phyloP scores from a whole-genome alignment of 2,113 vertebrate genomes.

The Phocoena sinus region DNA sequence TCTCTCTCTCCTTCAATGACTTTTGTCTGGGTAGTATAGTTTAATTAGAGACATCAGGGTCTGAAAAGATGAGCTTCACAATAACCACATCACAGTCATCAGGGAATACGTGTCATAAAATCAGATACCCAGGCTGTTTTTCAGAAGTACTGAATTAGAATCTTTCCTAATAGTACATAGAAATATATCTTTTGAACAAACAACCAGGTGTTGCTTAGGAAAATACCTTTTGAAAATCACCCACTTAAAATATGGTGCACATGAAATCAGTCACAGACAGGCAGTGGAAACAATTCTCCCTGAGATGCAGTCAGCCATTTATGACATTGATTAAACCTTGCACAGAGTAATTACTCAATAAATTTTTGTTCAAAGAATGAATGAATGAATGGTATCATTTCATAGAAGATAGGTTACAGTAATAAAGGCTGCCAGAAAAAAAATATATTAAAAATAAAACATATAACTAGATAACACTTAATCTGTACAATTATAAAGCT shows the following conservation, averaged over 20 bases:
- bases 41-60: not conserved
- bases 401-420: not conserved
- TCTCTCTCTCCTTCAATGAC: not conserved
- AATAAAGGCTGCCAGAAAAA: not conserved
- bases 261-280: not conserved
- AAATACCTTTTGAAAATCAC: not conserved
- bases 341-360: not conserved
- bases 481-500: not conserved
- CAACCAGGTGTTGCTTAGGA: not conserved
- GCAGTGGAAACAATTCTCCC: not conserved
- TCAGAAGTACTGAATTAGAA: not conserved
- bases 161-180: not conserved
- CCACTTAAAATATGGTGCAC: not conserved
- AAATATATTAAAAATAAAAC: not conserved
- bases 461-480: not conserved
- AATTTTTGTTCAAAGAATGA: not conserved
- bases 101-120: not conserved
- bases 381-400: not conserved
- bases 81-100: not conserved
- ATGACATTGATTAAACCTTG: not conserved
- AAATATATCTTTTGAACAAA: not conserved
- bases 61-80: not conserved
- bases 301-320: not conserved
- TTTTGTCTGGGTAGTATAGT: not conserved
- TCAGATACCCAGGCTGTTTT: not conserved